These are phyloP conservation scores for Clinocottus analis DNA, from an alignment of 2,113 vertebrate genomes.

Conservation along the genomic window DNA sequence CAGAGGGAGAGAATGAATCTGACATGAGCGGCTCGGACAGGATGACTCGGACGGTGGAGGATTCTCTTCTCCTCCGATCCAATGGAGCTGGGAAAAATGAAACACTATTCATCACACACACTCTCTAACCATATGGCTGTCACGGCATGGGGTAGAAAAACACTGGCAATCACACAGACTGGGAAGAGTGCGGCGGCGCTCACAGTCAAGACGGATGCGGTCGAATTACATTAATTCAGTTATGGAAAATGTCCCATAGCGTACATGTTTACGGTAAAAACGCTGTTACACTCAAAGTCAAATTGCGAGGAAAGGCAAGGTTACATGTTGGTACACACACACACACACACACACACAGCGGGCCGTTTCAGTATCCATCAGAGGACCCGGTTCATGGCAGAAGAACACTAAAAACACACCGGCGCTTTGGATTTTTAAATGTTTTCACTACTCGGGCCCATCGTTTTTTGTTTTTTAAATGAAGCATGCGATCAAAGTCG, in stretches of 20 bases:
- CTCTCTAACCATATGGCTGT: conserved; percentile 49
- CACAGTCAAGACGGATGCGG: conserved; percentile 4
- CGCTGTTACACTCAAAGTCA: neutral
- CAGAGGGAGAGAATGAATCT: no score
- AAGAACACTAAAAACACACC: neutral
- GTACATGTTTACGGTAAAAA: neutral
- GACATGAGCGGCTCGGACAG: conserved; percentile 1
- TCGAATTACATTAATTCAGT: conserved; percentile 10
- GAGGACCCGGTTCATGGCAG: neutral
- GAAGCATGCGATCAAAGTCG: neutral
- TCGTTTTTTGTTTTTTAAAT: conserved; percentile 2
- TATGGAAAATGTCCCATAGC: neutral
- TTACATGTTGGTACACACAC: neutral
- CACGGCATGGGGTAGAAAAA: conserved; percentile 43
- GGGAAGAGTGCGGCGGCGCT: conserved; percentile 12
- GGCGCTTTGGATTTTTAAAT: neutral
- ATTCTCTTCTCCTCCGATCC: neutral
- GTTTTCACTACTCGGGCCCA: neutral
- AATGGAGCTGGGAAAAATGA: conserved; percentile 18
- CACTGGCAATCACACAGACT: conserved; percentile 37
- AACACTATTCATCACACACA: conserved; percentile 38
- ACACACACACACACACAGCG: neutral
- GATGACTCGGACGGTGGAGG: neutral
- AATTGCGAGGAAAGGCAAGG: neutral
- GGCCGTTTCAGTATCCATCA: neutral